Evolutionary conservation across 2,888 invertebrate species (phyloP).

Genomic region (Sinohyriopsis cumingii): DNA sequence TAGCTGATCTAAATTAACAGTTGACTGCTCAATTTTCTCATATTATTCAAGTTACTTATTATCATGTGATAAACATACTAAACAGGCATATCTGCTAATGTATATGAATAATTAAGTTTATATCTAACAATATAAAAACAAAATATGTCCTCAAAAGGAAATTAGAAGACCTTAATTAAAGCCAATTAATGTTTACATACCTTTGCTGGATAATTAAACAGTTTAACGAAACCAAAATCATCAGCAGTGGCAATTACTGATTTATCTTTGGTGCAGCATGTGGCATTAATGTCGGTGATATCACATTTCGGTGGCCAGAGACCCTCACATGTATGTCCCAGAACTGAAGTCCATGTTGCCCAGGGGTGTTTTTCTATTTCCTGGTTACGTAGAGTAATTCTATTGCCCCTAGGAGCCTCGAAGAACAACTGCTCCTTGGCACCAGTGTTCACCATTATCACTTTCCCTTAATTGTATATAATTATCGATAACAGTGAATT

Average conservation of each 20-base stretch:
- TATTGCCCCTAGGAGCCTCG: conserved; percentile 72
- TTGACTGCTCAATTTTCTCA: too few species aligned
- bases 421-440: conserved; percentile 72
- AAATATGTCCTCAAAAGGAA: too few species aligned
- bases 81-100: too few species aligned
- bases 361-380: conserved; percentile 70
- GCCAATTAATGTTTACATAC: conserved; percentile 42
- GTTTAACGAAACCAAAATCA: conserved; percentile 73
- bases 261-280: conserved; percentile 64
- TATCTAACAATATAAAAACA: too few species aligned
- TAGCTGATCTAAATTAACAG: too few species aligned
- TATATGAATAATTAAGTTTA: too few species aligned
- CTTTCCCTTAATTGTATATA: conserved; percentile 59
- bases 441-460: conserved; percentile 71
- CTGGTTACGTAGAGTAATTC: conserved; percentile 64
- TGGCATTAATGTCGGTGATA: conserved; percentile 72
- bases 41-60: too few species aligned
- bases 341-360: conserved; percentile 71
- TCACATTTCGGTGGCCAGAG: conserved; percentile 73
- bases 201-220: conserved; percentile 72
- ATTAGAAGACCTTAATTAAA: too few species aligned
- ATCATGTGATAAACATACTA: too few species aligned
- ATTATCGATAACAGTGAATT: background rate
- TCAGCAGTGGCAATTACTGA: conserved; percentile 72
- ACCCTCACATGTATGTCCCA: conserved; percentile 71